phyloP scores from a whole-genome alignment of 2,888 invertebrate genomes.

The Clepsis dumicolana region DNA sequence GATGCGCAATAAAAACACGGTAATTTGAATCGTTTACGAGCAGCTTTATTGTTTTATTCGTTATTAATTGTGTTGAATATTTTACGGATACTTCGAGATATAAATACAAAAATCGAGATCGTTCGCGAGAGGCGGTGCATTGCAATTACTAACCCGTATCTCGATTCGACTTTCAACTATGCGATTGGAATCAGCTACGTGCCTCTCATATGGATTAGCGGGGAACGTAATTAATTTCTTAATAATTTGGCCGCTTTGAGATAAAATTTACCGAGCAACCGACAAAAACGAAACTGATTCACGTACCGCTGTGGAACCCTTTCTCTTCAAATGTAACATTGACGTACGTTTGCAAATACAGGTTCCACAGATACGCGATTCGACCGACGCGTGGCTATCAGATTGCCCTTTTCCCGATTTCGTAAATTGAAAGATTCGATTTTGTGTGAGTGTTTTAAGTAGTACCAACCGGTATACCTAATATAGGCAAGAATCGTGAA shows the following conservation, averaged over 20 bases:
- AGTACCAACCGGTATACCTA: background rate
- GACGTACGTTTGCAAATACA: no score
- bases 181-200: slow-evolving; percentile 18
- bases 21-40: slow-evolving; percentile 58
- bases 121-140: slow-evolving; percentile 26
- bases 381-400: no score
- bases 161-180: slow-evolving; percentile 25
- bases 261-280: slow-evolving; percentile 6
- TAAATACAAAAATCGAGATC: slow-evolving; percentile 31
- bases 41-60: slow-evolving; percentile 49
- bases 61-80: slow-evolving; percentile 58
- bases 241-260: slow-evolving; percentile 6
- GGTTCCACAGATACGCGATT: no score
- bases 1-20: slow-evolving; percentile 55
- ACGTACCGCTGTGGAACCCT: no score
- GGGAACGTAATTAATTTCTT: slow-evolving; percentile 8
- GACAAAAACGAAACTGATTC: no score
- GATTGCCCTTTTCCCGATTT: no score
- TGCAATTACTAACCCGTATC: slow-evolving; percentile 24
- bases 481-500: slow-evolving; percentile 43
- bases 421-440: no score
- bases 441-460: no score
- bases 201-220: slow-evolving; percentile 12
- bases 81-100: slow-evolving; percentile 48
- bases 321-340: no score